Percentiles rank a stretch among this genome's conserved stretches.
phyloP scores from a whole-genome alignment of 1,140 invertebrate species.

The Sesamia nonagrioides region DNA sequence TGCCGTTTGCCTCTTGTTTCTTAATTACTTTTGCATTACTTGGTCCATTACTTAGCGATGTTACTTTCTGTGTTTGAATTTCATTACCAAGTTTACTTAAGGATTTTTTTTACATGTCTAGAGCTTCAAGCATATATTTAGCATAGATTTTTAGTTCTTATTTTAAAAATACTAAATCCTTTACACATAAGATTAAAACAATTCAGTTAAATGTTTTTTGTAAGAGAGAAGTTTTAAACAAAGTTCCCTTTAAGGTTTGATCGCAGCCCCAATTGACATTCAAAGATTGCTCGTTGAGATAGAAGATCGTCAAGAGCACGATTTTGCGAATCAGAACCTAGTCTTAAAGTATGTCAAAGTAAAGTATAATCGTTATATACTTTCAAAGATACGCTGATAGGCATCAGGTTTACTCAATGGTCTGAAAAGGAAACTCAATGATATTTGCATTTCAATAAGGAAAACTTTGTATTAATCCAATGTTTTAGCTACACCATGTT shows the following conservation, averaged over 20 bases:
- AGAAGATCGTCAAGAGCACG: conserved; percentile 33
- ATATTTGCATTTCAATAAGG: neutral
- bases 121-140: neutral
- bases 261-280: conserved; percentile 37
- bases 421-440: neutral
- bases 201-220: neutral
- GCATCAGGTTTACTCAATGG: neutral
- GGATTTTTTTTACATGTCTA: too few species aligned
- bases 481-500: neutral
- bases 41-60: neutral
- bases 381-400: neutral
- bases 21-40: neutral
- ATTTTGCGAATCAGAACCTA: conserved; percentile 41
- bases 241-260: too few species aligned
- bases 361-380: conserved; percentile 13
- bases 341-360: conserved; percentile 37
- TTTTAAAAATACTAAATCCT: neutral
- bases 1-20: neutral
- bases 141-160: neutral
- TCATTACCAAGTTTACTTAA: too few species aligned
- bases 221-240: neutral
- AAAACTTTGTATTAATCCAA: neutral
- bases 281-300: conserved; percentile 27
- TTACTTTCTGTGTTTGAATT: neutral
- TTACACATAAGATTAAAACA: neutral